Conservation (phyloP, 2,113 vertebrate species). For the Cyrtonyx montezumae region DNA sequence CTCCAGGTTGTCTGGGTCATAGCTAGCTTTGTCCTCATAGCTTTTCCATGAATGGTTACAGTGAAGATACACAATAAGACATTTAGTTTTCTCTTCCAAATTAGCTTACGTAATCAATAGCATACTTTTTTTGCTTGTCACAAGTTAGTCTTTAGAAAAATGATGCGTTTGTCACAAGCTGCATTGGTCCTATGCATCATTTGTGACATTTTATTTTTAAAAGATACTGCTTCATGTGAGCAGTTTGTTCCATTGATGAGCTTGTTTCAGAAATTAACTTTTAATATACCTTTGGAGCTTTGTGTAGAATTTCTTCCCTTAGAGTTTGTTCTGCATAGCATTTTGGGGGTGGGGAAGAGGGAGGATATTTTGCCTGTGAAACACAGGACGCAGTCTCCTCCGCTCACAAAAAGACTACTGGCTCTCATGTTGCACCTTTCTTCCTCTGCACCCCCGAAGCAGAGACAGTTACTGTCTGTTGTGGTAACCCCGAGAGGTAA, state of each 20-base stretch:
- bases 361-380: background rate
- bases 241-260: background rate
- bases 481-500: background rate
- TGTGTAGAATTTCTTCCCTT: background rate
- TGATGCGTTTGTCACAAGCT: background rate
- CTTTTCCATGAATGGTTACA: background rate
- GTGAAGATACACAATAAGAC: background rate
- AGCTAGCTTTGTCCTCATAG: slow-evolving; percentile 24
- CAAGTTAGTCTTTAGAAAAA: background rate
- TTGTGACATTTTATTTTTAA: background rate
- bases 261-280: background rate
- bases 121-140: background rate
- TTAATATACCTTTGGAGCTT: background rate
- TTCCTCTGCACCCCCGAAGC: background rate
- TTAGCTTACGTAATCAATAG: background rate
- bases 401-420: background rate
- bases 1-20: background rate
- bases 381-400: background rate
- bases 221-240: background rate
- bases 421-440: background rate
- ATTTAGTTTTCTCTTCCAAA: background rate
- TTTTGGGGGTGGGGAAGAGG: background rate
- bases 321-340: background rate
- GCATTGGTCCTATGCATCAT: background rate
- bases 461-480: background rate